Conservation (phyloP, 2,113 vertebrate species). For the Catagonus wagneri region DNA sequence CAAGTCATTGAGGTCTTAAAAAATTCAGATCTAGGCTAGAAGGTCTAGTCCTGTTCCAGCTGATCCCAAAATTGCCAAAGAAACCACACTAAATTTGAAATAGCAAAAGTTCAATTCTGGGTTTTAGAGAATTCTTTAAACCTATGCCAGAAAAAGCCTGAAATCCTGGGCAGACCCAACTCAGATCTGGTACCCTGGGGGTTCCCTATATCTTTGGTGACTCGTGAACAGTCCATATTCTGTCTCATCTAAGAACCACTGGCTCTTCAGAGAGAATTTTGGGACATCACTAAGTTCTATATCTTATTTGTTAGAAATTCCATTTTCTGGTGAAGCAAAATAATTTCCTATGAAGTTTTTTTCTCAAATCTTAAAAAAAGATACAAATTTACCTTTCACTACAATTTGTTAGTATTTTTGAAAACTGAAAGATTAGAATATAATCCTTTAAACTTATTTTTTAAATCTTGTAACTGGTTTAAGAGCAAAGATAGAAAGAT, state of each 20-base stretch:
- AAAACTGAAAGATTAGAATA: neutral
- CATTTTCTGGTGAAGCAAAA: neutral
- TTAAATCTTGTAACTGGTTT: neutral
- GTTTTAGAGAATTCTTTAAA: neutral
- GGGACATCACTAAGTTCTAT: neutral
- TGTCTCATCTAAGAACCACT: neutral
- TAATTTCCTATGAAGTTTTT: neutral
- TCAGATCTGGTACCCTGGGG: neutral
- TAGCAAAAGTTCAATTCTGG: neutral
- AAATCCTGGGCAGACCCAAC: neutral
- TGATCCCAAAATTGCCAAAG: neutral
- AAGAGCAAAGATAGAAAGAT: constrained; percentile 22
- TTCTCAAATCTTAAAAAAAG: neutral
- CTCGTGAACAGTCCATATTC: neutral
- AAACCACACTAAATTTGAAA: neutral
- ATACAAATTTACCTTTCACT: neutral
- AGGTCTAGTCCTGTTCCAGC: neutral
- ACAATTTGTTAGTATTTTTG: neutral
- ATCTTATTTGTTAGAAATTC: neutral
- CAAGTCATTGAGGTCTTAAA: neutral
- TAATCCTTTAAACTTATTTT: neutral
- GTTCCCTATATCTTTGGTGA: neutral
- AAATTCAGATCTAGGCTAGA: neutral
- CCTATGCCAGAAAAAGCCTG: neutral
- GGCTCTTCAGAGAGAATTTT: neutral